Evolutionary conservation across 2,113 vertebrate species (phyloP), one percentile per base, ranked within the genome.

Genomic region (Engraulis encrasicolus): DNA sequence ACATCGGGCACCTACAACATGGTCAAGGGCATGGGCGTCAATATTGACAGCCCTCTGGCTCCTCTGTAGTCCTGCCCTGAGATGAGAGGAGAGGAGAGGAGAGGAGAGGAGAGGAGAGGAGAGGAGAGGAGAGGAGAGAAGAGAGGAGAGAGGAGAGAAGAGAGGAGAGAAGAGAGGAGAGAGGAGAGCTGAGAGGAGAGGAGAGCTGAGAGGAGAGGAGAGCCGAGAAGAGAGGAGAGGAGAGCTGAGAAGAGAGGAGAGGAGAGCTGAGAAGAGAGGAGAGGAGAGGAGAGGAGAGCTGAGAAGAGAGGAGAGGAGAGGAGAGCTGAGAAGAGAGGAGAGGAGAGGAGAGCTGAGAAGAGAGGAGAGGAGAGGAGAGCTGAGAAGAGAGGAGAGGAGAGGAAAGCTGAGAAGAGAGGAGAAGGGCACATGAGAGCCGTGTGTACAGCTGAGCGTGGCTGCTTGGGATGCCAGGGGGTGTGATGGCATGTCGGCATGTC

Each of bases 401-500:
- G 49, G 6, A 2, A 49, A 27, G 66, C 40, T 27, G 38, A 66
- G 81, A 31, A 48, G 37, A 20, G 9, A 71, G 17, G 12, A 19
- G 50, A 23, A 74, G 5, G 52, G 14, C 2, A 37, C 84, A 45
- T 45, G 40, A 45, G 40, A 9, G 40, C 40, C 3, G 40, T 3
- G 40, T 9, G 9, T 45, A 45, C 40, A 45, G 40, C 12, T 4
- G 15, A 36, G 66, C n/a, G n/a, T n/a, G n/a, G n/a, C 66, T 34
- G 66, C 66, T 27, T 34, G 0, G 31, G 66, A 74, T 74, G 66
- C 66, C 66, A 74, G 66, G 27, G 27, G 27, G 34, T 74, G 66
- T 74, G 27, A 15, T 74, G 27, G 66, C 66, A 74, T 31, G 27
- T 74, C 27, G 66, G 66, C 66, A 74, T 74, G 66, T 74, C 27